Conservation (phyloP, 2,888 invertebrate genomes). For the Andrena chrysosceles region DNA sequence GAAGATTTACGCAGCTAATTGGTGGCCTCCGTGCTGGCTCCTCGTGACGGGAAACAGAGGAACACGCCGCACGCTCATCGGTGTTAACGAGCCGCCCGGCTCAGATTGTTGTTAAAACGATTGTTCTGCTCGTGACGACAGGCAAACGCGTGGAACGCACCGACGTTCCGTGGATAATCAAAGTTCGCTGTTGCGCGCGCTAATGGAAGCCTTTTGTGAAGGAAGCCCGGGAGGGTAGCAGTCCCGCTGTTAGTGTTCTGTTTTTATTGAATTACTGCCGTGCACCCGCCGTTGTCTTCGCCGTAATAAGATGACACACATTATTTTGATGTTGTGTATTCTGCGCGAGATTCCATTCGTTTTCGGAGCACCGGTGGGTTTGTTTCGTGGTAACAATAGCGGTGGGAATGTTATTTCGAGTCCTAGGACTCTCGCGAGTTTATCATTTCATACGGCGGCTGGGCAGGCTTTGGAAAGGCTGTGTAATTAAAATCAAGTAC, state of each 20-base stretch:
- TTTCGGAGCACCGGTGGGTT: neutral
- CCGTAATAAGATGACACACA: neutral
- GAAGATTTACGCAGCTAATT: slow-evolving; percentile 68
- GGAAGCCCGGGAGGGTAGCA: slow-evolving; percentile 24
- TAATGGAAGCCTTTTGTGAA: slow-evolving; percentile 38
- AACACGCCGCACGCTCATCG: slow-evolving; percentile 17
- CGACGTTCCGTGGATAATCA: slow-evolving; percentile 17
- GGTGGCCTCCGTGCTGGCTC: slow-evolving; percentile 34
- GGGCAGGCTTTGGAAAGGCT: neutral
- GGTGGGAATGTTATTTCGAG: neutral
- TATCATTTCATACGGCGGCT: neutral
- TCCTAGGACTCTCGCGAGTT: neutral
- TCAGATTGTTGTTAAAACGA: slow-evolving; percentile 43
- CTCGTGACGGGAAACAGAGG: slow-evolving; percentile 30
- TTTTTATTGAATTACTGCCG: slow-evolving; percentile 40
- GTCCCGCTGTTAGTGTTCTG: neutral
- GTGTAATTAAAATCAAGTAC: neutral
- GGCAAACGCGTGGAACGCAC: neutral
- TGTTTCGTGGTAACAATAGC: no score
- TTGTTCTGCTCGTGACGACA: slow-evolving; percentile 20
- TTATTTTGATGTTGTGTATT: neutral
- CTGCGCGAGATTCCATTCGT: neutral
- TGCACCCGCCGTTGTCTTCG: neutral
- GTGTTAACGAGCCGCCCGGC: slow-evolving; percentile 46
- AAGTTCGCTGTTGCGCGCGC: slow-evolving; percentile 5